phyloP scores from a whole-genome alignment of 2,113 vertebrate species.

The Melanotaenia duboulayi region DNA sequence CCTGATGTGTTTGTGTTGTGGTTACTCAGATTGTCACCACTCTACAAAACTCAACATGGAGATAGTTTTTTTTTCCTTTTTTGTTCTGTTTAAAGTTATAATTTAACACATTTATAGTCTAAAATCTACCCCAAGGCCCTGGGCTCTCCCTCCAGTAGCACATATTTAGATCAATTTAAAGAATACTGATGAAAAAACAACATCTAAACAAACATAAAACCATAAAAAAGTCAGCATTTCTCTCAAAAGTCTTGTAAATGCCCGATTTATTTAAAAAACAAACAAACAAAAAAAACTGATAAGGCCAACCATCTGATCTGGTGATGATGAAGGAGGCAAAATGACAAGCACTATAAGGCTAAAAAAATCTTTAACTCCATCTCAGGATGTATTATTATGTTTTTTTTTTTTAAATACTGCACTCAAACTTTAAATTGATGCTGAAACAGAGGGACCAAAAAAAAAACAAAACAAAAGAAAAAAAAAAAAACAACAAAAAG shows the following conservation, averaged over 20 bases:
- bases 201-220: constrained; percentile 56
- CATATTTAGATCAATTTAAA: constrained; percentile 73
- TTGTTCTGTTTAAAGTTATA: no score
- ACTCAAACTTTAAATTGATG: constrained; percentile 43
- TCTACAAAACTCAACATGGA: no score
- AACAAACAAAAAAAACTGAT: not conserved
- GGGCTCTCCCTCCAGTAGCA: constrained; percentile 68
- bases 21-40: no score
- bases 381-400: constrained; percentile 21
- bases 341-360: constrained; percentile 29
- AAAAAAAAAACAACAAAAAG: not conserved
- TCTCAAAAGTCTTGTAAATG: constrained; percentile 58
- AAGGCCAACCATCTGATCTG: not conserved
- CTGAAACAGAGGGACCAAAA: not conserved
- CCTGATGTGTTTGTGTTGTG: no score
- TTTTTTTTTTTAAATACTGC: constrained; percentile 54
- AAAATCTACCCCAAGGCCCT: constrained; percentile 47
- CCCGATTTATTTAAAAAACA: constrained; percentile 31
- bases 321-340: constrained; percentile 2
- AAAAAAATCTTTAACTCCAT: constrained; percentile 11
- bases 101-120: no score
- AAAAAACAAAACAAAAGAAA: no score
- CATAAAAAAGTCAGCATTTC: constrained; percentile 52
- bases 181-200: constrained; percentile 53
- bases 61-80: no score